Evolutionary conservation across 2,113 vertebrate genomes (phyloP), one percentile per base, ranked within the genome.

Genomic region (Amphilophus citrinellus): DNA sequence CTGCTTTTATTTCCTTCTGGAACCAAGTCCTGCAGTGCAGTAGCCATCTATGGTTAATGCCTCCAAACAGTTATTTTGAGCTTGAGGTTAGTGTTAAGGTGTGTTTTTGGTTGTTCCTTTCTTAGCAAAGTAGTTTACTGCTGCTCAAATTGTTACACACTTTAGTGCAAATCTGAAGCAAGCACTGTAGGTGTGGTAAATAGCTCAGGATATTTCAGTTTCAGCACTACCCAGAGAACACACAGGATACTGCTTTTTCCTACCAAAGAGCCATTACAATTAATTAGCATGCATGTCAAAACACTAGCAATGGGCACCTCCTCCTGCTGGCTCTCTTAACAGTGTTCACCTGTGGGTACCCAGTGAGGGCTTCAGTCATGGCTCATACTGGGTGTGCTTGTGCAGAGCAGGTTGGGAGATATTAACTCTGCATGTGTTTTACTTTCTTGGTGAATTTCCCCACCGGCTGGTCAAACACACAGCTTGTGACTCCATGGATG

Each of bases 401-500:
- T 83, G 56, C 13, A 30, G 65, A 77, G 27, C 44, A 61, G n/a
- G 42, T 20, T 35, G 5, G 42, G 73, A 30, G 53, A 77, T 20
- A 50, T 15, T 20, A 18, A 39, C 79, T 50, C 59, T 13, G 79
- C 53, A 11, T 75, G 71, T 76, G 22, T 68, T 80, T 82, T 39
- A 42, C 27, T 35, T 58, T 44, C 37, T 35, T 47, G 37, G 37
- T 83, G 61, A 81, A 79, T 24, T 27, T 77, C 17, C 39, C 62
- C 47, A 11, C 57, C 50, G 56, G 50, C 75, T 62, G 79, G 68
- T 80, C 79, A 76, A 66, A 63, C 7, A 81, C 30, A 63, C 82
- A 85, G 84, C 83, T 81, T 79, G 56, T 77, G 78, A 27, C 65
- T 84, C 84, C 20, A 22, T 61, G 27, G 76, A 65, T 35, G 22